These are phyloP conservation scores for Erythrolamprus reginae DNA, from an alignment of 2,113 vertebrate genomes.

Conservation along the genomic window DNA sequence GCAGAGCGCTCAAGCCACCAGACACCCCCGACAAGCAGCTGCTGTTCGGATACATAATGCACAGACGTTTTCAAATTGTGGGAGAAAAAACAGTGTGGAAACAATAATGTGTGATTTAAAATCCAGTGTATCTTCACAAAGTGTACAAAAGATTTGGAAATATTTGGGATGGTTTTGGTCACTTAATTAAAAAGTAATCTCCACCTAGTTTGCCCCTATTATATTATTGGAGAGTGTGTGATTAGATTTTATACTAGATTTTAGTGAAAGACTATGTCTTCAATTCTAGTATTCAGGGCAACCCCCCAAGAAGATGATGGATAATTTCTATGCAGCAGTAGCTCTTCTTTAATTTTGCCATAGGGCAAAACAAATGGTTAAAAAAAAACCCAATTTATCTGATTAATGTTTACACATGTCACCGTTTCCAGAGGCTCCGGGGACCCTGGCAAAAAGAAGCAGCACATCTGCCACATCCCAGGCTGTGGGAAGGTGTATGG, in stretches of 20 bases:
- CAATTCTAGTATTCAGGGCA: background rate
- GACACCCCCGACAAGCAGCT: background rate
- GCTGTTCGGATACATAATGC: background rate
- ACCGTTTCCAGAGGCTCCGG: constrained; percentile 60
- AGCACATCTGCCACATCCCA: constrained; percentile 92
- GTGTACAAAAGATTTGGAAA: background rate
- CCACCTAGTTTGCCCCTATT: background rate
- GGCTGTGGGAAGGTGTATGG: constrained; percentile 94
- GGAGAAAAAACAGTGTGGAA: background rate
- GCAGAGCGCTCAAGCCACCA: too few relatives aligned
- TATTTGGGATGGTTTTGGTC: background rate
- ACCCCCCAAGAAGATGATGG: background rate
- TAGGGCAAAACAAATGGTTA: background rate
- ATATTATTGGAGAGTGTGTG: background rate
- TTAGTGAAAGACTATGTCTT: background rate
- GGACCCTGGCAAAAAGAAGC: constrained; percentile 94
- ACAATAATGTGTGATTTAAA: background rate
- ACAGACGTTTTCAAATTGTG: background rate
- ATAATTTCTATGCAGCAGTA: background rate
- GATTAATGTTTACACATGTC: background rate
- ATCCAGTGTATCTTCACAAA: background rate
- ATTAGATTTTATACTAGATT: background rate
- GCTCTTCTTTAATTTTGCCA: background rate
- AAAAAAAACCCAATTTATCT: background rate
- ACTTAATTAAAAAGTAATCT: background rate